These are phyloP conservation scores for Sprattus sprattus DNA, from an alignment of 2,113 vertebrate genomes.

Conservation along the genomic window DNA sequence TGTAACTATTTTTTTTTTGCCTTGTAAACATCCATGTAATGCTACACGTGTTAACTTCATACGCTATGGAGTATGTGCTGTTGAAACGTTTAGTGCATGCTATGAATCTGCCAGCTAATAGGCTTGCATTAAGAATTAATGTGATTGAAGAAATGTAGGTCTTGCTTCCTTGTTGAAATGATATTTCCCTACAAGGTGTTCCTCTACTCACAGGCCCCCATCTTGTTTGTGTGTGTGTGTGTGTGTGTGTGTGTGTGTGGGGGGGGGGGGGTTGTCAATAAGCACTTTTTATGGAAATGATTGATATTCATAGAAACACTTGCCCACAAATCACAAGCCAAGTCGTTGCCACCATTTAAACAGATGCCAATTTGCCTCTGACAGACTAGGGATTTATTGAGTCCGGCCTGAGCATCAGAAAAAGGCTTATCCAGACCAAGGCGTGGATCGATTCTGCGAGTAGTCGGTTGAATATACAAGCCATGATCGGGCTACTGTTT, in stretches of 20 bases:
- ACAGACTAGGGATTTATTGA: constrained; percentile 43
- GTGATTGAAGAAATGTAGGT: not conserved
- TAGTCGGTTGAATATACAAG: not conserved
- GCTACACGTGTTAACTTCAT: not conserved
- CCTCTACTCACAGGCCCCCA: not conserved
- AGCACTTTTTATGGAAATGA: constrained; percentile 34
- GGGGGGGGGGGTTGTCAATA: constrained; percentile 22
- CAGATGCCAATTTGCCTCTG: constrained; percentile 45
- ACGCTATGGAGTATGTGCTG: not conserved
- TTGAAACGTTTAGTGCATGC: not conserved
- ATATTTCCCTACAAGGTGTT: not conserved
- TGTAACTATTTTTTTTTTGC: not conserved
- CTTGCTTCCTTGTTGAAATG: not conserved
- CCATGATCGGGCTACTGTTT: not conserved
- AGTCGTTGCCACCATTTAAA: constrained; percentile 37
- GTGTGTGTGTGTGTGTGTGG: not conserved
- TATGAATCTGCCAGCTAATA: no score
- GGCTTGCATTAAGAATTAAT: not conserved
- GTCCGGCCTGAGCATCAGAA: constrained; percentile 28
- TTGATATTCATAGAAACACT: constrained; percentile 43
- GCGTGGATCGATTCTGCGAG: not conserved
- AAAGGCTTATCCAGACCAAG: not conserved
- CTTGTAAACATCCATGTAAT: not conserved
- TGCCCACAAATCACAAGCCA: constrained; percentile 36
- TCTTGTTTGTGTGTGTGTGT: not conserved